Base-by-base conservation (phyloP, 30 jellyfish, hydroid and myxozoan species). In the Hydra vulgaris region DNA sequence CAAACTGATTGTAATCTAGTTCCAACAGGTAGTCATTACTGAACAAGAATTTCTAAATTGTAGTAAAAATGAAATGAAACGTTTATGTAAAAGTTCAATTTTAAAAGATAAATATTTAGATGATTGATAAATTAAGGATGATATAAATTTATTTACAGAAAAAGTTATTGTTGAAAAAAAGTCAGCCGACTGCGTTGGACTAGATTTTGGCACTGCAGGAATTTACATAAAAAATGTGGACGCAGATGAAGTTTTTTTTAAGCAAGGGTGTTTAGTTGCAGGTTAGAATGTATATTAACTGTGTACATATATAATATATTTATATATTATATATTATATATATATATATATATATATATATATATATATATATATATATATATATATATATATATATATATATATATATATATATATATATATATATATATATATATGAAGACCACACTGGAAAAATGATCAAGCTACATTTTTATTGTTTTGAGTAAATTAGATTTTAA, bases 201-300 rank as follows among this genome's bases (percentile, higher is more conserved):
- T 80, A 23, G 87, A 80, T 24, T 80, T 80, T n/a, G 87, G 87
- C 7, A 70, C 67, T 18, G 87, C 84, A 12, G 87, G 87, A 15
- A 25, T 80, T 23, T 80, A 8, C 54, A 70, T 80, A 17, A 80
- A 80, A 52, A 74, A 80, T 5, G 21, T 80, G 23, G 87, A 80
- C 22, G 18, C 15, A 21, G 70, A 56, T 15, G 87, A 80, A 21
- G 66, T 80, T 0, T 23, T 80, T 27, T 25, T 80, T 18, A 80
- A 80, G 54, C 53, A 26, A 66, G 87, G 87, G 24, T 21, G 0
- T n/a, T 77, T 80, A 19, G 25, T 17, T 1, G 71, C 81, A 66
- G 87, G 87, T 80, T 0, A 7, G 79, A n/a, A n/a, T n/a, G n/a
- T n/a, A n/a, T n/a, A n/a, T n/a, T 19, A 56, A 56, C n/a, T n/a